phyloP scores from a whole-genome alignment of 2,113 vertebrate species.

The Triplophysa rosa region DNA sequence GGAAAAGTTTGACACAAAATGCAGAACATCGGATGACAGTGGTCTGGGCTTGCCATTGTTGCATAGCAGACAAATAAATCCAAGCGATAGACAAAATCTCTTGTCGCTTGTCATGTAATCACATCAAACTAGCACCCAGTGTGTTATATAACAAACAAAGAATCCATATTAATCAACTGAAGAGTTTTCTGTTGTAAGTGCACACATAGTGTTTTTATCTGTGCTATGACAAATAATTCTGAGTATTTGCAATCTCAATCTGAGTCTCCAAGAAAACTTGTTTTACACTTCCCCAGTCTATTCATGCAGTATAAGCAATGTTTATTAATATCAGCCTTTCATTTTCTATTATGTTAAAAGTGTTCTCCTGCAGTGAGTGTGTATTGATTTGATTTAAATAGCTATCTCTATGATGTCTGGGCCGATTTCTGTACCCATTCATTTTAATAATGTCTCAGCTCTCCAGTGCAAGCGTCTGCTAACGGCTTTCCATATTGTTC shows the following conservation, averaged over 20 bases:
- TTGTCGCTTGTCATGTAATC: not conserved
- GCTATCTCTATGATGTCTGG: slow-evolving; percentile 50
- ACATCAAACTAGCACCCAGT: not conserved
- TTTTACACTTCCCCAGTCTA: not conserved
- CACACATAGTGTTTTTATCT: not conserved
- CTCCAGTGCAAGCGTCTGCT: slow-evolving; percentile 21
- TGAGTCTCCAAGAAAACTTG: not conserved
- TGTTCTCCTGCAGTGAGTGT: slow-evolving; percentile 23
- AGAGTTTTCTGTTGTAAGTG: not conserved
- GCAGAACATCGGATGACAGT: too few relatives aligned
- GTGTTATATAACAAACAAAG: not conserved
- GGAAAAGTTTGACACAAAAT: too few relatives aligned
- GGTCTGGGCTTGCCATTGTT: too few relatives aligned
- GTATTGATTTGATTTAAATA: slow-evolving; percentile 52
- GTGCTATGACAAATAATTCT: not conserved
- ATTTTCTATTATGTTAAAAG: slow-evolving; percentile 32
- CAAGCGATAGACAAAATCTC: not conserved
- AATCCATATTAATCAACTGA: not conserved
- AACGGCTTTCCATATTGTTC: slow-evolving; percentile 28
- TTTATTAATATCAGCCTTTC: slow-evolving; percentile 42
- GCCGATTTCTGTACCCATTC: slow-evolving; percentile 45
- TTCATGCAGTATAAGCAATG: slow-evolving; percentile 11
- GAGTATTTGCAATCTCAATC: not conserved
- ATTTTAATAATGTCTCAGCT: slow-evolving; percentile 42
- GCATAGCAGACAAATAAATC: not conserved